Conservation (phyloP, 2,888 invertebrate species). For the Ophion ventricosus region DNA sequence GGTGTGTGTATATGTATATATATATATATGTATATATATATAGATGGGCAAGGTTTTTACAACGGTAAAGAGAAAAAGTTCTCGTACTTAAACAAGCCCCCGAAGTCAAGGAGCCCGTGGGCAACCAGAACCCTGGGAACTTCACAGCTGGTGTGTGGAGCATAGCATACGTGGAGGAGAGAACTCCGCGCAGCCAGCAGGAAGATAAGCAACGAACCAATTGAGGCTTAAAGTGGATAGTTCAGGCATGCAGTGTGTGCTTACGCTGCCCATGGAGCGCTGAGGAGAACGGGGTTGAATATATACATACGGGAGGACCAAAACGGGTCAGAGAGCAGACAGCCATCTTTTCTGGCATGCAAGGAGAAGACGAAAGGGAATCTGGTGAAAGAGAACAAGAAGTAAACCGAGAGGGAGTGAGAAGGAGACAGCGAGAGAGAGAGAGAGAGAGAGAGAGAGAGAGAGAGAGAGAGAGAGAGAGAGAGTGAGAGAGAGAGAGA, state of each 20-base stretch:
- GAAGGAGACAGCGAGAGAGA: background rate
- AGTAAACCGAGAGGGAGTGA: conserved; percentile 7
- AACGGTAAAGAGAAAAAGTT: conserved; percentile 50
- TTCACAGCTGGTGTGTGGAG: conserved; percentile 10
- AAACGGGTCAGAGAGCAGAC: conserved; percentile 56
- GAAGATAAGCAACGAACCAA: conserved; percentile 66
- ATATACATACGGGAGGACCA: conserved; percentile 29
- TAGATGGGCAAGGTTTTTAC: conserved; percentile 45
- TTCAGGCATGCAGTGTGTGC: conserved; percentile 62
- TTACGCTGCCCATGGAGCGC: conserved; percentile 26
- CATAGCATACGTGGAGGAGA: conserved; percentile 27
- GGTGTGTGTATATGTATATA: background rate
- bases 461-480: background rate
- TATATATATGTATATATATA: background rate
- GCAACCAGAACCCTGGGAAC: conserved; percentile 61
- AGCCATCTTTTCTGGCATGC: conserved; percentile 36
- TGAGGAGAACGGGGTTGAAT: conserved; percentile 12
- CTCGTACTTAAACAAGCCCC: conserved; percentile 61
- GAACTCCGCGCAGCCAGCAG: conserved; percentile 36
- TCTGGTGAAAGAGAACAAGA: conserved; percentile 19
- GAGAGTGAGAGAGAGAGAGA: background rate
- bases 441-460: background rate
- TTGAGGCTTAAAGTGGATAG: conserved; percentile 68
- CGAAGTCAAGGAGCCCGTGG: conserved; percentile 58
- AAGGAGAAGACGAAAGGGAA: conserved; percentile 7